These are phyloP conservation scores for Dryomyza anilis DNA, from an alignment of 2,888 invertebrate genomes.

Conservation along the genomic window DNA sequence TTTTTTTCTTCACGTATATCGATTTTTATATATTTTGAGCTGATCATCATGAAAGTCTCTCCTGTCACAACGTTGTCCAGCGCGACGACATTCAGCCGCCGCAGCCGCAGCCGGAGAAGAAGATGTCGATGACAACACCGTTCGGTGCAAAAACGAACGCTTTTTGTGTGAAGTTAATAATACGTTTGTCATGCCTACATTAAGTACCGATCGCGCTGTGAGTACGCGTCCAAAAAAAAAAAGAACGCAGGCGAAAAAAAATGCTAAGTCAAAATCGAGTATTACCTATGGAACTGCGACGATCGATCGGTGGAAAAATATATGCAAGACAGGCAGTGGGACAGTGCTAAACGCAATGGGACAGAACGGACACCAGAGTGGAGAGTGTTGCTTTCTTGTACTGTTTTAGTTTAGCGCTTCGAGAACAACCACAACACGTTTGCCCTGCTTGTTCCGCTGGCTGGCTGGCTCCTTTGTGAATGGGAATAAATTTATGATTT, in stretches of 20 bases:
- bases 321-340: slow-evolving; percentile 51
- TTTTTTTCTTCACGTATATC: too few relatives aligned
- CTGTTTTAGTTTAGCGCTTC: slow-evolving; percentile 12
- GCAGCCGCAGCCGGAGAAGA: slow-evolving; percentile 28
- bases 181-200: slow-evolving; percentile 55
- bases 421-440: slow-evolving; percentile 8
- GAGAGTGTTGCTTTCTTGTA: neutral
- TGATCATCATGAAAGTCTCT: neutral
- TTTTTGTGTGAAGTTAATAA: slow-evolving; percentile 60
- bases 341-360: neutral
- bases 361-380: slow-evolving; percentile 22
- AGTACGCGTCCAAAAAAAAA: neutral
- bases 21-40: slow-evolving; percentile 8
- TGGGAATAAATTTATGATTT: slow-evolving; percentile 58
- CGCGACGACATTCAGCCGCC: neutral
- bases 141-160: slow-evolving; percentile 60
- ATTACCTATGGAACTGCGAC: neutral
- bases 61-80: neutral
- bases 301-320: slow-evolving; percentile 38
- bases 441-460: too few relatives aligned
- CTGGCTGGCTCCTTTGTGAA: slow-evolving; percentile 20
- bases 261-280: neutral
- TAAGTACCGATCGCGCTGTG: slow-evolving; percentile 13
- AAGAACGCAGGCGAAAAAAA: slow-evolving; percentile 1
- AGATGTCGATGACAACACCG: slow-evolving; percentile 47